phyloP scores from a whole-genome alignment of 2,888 invertebrate species.

The Achlya flavicornis region DNA sequence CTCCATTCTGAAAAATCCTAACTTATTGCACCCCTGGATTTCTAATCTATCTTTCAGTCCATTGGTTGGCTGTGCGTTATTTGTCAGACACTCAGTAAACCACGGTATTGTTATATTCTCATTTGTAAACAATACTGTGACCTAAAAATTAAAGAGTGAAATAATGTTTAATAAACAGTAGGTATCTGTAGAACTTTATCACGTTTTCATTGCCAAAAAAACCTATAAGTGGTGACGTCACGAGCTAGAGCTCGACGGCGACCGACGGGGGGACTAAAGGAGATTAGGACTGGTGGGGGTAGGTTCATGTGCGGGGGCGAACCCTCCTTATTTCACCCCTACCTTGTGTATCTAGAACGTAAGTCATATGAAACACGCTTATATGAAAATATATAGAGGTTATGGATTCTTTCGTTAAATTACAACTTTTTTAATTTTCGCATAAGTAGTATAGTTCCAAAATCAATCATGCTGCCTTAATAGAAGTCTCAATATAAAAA shows the following conservation, averaged over 20 bases:
- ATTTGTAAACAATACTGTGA: slow-evolving; percentile 45
- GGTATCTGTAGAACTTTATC: slow-evolving; percentile 51
- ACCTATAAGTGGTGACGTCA: slow-evolving; percentile 79
- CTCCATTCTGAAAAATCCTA: no score
- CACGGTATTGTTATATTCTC: no score
- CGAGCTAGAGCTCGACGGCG: slow-evolving; percentile 49
- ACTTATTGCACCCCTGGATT: no score
- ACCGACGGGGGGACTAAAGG: slow-evolving; percentile 62
- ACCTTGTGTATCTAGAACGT: slow-evolving; percentile 49
- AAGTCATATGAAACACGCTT: slow-evolving; percentile 25
- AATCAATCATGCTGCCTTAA: no score
- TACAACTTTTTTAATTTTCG: no score
- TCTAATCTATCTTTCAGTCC: no score
- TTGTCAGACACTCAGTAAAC: no score
- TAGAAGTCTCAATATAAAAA: not conserved
- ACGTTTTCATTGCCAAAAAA: slow-evolving; percentile 76
- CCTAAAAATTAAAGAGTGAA: slow-evolving; percentile 44
- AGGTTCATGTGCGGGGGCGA: slow-evolving; percentile 52
- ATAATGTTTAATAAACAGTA: slow-evolving; percentile 53
- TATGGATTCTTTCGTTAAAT: not conserved
- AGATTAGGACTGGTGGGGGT: slow-evolving; percentile 68
- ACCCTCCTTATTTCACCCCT: slow-evolving; percentile 51
- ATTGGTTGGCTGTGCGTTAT: no score
- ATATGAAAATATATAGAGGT: not conserved
- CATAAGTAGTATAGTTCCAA: not conserved